A percentile compares a stretch with the other conserved stretches of the same genome.
These are phyloP conservation scores for Atlantisia rogersi DNA, from an alignment of 2,113 vertebrate genomes.

Conservation along the genomic window DNA sequence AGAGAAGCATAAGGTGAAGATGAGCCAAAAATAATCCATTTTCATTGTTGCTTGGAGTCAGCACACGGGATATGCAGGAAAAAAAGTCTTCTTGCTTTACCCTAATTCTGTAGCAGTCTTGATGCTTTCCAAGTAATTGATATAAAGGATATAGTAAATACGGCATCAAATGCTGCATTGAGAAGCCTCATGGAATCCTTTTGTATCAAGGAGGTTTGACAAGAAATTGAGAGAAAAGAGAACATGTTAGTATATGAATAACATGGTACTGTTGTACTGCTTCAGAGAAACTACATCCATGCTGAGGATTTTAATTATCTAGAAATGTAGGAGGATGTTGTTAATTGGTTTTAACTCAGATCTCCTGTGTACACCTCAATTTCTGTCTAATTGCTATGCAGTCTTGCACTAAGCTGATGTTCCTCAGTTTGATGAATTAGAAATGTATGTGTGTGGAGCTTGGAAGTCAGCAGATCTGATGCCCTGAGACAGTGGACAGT, in stretches of 20 bases:
- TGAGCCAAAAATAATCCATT: not conserved
- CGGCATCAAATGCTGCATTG: not conserved
- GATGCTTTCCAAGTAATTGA: not conserved
- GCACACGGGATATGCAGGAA: not conserved
- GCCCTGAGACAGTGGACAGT: not conserved
- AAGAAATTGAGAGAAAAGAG: not conserved
- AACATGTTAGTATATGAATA: not conserved
- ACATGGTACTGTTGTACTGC: not conserved
- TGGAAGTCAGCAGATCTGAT: not conserved
- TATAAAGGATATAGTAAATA: not conserved
- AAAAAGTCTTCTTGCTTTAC: not conserved
- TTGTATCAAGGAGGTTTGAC: not conserved
- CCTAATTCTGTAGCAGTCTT: not conserved
- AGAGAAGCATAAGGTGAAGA: not conserved
- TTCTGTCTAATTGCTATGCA: not conserved
- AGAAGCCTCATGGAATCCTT: not conserved
- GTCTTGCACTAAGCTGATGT: not conserved
- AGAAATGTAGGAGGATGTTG: not conserved
- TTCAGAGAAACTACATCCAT: not conserved
- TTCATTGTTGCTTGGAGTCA: not conserved
- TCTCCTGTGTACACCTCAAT: not conserved
- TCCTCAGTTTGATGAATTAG: accelerated
- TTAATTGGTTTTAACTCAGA: not conserved
- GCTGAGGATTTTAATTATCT: not conserved
- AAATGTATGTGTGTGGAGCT: not conserved